Percentiles rank a stretch among this genome's conserved stretches.
Conservation (phyloP, 2,888 invertebrate genomes). For the Apamea anceps region DNA sequence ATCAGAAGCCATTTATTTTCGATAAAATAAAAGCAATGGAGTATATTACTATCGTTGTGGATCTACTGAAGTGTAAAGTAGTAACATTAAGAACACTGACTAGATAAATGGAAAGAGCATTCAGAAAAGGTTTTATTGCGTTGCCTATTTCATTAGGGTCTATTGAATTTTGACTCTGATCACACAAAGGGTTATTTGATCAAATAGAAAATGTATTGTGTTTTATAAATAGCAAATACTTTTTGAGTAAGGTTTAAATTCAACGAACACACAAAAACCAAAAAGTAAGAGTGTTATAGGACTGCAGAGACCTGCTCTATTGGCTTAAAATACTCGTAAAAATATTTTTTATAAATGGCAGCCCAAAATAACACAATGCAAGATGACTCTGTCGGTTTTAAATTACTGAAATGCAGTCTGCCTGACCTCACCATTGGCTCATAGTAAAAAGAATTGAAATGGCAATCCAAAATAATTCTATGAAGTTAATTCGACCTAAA, state of each 20-base stretch:
- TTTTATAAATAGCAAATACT: background rate
- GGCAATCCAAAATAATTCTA: background rate
- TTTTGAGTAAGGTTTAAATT: background rate
- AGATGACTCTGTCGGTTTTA: background rate
- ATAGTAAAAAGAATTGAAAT: background rate
- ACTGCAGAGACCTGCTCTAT: background rate
- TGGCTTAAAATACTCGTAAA: background rate
- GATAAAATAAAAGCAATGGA: conserved; percentile 24
- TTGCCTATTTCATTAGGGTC: conserved; percentile 15
- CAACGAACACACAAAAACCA: background rate
- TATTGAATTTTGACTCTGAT: background rate
- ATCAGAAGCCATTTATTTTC: conserved; percentile 19
- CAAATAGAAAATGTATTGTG: background rate
- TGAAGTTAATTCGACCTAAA: background rate
- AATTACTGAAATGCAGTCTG: background rate
- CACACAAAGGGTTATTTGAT: background rate
- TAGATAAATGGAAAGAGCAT: conserved; percentile 30
- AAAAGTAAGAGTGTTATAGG: background rate
- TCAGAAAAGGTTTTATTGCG: conserved; percentile 11
- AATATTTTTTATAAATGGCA: background rate
- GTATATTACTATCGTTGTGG: background rate
- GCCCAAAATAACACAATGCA: background rate
- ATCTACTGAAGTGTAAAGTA: conserved; percentile 20
- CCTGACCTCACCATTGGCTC: background rate
- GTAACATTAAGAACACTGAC: conserved; percentile 22